Evolutionary conservation across 2,888 invertebrate genomes (phyloP), one percentile per base, ranked within the genome.

Genomic region (Xanthorhoe designata): DNA sequence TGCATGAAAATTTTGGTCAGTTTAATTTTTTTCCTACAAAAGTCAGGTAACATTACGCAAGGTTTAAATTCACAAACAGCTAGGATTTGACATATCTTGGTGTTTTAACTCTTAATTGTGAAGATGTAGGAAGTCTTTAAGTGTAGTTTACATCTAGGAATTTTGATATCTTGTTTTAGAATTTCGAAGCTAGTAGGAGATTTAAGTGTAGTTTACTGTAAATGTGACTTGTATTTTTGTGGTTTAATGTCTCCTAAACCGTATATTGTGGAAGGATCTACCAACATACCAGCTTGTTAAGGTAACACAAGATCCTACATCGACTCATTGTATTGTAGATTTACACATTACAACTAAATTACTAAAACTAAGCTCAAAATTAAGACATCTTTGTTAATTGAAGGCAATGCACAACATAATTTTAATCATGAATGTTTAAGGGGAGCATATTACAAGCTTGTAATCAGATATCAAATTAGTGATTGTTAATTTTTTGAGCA

Each of bases 251-350:
- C 91, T 89, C 88, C 91, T 93, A 82, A 89, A 90, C 90, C 91
- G 84, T 91, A 87, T 86, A 84, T 91, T 90, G 64, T 91, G 94
- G 92, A 94, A 95, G 95, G 94, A 95, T 91, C 94, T 95, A 93
- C 95, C 94, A 90, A 94, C 94, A 91, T 94, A 94, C 93, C 95
- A 94, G 94, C 95, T 95, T 92, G 92, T 94, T 91, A 95, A 95
- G 95, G 95, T 94, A 94, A 94, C 82, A 80, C 77, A 84, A 72
- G 86, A 87, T 90, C 87, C 87, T 42, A 42, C 38, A 42, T 42
- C 38, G 6, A 47, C 47, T 47, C 17, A 47, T 47, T 17, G 66
- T 71, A 72, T 78, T 85, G 89, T 90, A 91, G 91, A 91, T 90
- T 91, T 91, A 91, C 92, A 91, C 92, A 91, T 84, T 79, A 68